Conservation (phyloP, 2,888 invertebrate genomes). For the Fragum sueziense region DNA sequence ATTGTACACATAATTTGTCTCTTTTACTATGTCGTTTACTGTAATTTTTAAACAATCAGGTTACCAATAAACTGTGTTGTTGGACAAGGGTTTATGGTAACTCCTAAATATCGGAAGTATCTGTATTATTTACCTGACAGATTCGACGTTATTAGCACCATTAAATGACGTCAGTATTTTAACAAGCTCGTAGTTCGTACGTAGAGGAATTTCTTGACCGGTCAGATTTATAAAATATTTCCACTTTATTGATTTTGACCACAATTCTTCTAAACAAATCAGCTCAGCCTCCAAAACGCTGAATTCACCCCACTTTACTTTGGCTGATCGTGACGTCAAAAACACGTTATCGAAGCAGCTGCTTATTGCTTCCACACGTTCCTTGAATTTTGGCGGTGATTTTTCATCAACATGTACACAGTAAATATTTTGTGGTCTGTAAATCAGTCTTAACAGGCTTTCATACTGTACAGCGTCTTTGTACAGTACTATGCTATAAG, state of each 20-base stretch:
- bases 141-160: conserved; percentile 6
- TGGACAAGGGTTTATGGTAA: no score
- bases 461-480: neutral
- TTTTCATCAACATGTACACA: conserved; percentile 13
- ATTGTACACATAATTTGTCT: no score
- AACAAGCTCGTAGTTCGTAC: conserved; percentile 12
- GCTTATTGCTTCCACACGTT: neutral
- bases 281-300: neutral
- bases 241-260: neutral
- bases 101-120: no score
- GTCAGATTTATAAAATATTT: conserved; percentile 17
- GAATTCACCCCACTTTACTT: neutral
- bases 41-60: no score
- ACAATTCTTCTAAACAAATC: neutral
- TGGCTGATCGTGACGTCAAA: neutral
- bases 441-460: neutral
- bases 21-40: no score
- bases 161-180: conserved; percentile 10
- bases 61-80: no score
- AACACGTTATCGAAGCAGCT: conserved; percentile 11
- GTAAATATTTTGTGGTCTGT: conserved; percentile 11
- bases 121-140: conserved; percentile 6
- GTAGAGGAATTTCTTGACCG: conserved; percentile 5
- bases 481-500: conserved; percentile 2
- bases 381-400: neutral